Base-by-base conservation (phyloP, 2,797 vertebrate species). In the Melanotaenia pygmaea region DNA sequence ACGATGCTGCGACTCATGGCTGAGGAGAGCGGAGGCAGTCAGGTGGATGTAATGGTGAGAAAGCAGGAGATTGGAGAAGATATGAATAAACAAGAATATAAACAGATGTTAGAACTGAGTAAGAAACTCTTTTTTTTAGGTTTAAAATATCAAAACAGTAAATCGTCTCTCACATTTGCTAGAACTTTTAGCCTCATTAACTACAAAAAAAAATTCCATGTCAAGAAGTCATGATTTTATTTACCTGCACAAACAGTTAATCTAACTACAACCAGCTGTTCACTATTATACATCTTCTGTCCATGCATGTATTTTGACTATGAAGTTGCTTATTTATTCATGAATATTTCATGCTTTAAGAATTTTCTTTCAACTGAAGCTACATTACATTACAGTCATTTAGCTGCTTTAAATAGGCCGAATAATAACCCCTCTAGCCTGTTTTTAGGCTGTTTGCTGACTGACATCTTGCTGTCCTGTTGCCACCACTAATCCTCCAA, bases 1-100 rank as follows among this genome's bases (percentile, higher is more conserved):
- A 99, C 98, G 28, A 99, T 98, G 61, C 97, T 96, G 89, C 98
- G 96, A 95, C 98, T 99, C 98, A 99, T 99, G 91, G 93, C 94
- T 96, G 89, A 28, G 22, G 80, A 0, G 0, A 74, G 58, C 0
- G 22, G 58, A 75, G 72, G 62, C 56, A 22, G 22, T 61, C 16
- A 40, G 30, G 67, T 45, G 18, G 5, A 35, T 51, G 13, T 24
- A 54, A 67, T 57, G 61, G 35, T 4, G 18, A 6, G 38, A 38
- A 28, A 74, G 13, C 4, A 38, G 9, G 24, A n/a, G 3, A 8
- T 4, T 1, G 35, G 3, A 45, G 38, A 38, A 18, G n/a, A 14
- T 2, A 16, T n/a, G 20, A 66, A 47, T 12, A 3, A 40, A 22
- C 4, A 6, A 51, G 22, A 32, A 50, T 43, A 22, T 28, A 37